Conservation (phyloP, 2,888 invertebrate species). For the Penaeus monodon region DNA sequence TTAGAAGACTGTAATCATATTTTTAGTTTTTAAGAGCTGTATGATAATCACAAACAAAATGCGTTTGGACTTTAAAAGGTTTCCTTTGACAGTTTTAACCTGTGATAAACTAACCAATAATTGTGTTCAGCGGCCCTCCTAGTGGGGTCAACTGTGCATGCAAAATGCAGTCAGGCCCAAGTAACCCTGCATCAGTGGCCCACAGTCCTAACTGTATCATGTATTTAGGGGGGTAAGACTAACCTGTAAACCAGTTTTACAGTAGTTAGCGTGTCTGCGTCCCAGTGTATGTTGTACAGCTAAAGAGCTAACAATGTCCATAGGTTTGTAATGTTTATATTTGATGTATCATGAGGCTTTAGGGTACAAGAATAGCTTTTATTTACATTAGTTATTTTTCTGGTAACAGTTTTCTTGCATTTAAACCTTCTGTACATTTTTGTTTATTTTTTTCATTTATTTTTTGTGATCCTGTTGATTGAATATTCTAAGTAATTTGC, state of each 20-base stretch:
- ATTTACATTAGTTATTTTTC: too few species aligned
- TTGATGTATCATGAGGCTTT: not conserved
- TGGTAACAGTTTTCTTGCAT: too few species aligned
- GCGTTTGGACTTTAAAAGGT: too few species aligned
- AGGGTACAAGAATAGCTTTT: too few species aligned
- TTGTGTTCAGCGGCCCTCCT: conserved; percentile 51
- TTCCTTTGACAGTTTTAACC: conserved; percentile 13
- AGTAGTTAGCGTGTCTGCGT: conserved; percentile 40
- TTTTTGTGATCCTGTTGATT: too few species aligned
- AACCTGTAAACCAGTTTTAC: conserved; percentile 33
- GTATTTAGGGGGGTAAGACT: conserved; percentile 61
- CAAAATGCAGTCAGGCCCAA: conserved; percentile 42
- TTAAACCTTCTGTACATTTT: too few species aligned
- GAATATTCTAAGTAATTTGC: too few species aligned
- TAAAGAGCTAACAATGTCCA: not conserved
- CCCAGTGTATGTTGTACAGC: conserved; percentile 21
- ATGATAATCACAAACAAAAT: too few species aligned
- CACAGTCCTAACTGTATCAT: conserved; percentile 58
- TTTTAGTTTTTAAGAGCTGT: too few species aligned
- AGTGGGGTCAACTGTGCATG: conserved; percentile 59
- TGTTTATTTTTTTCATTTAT: too few species aligned
- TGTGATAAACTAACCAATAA: not conserved
- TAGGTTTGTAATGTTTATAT: conserved; percentile 4
- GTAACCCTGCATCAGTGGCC: conserved; percentile 46
- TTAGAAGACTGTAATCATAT: too few species aligned